Evolutionary conservation across 2,113 vertebrate genomes (phyloP).

Genomic region (Colaptes auratus): DNA sequence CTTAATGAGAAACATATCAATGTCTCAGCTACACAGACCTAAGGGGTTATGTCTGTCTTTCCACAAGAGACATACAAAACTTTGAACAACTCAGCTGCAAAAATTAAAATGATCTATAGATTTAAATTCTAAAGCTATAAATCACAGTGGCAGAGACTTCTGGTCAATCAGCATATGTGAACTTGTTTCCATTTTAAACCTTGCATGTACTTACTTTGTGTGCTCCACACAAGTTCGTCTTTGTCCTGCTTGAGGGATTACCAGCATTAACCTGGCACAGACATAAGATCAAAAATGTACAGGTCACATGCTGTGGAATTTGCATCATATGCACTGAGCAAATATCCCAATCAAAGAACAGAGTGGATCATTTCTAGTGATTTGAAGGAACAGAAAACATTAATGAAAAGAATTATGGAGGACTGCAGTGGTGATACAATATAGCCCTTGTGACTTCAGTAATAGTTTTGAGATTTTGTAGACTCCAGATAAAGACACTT

Average conservation of each 20-base stretch:
- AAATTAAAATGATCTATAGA: conserved; percentile 27
- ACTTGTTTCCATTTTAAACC: not conserved
- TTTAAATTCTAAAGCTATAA: not conserved
- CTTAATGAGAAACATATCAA: conserved; percentile 15
- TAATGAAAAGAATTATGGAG: not conserved
- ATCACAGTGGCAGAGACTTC: not conserved
- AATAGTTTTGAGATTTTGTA: not conserved
- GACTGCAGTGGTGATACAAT: not conserved
- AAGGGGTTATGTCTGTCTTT: not conserved
- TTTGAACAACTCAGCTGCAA: not conserved
- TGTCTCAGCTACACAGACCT: not conserved
- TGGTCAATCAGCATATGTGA: conserved; percentile 13
- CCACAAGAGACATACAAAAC: not conserved
- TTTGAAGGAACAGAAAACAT: not conserved
- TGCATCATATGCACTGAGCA: not conserved
- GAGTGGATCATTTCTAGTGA: not conserved
- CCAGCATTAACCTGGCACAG: not conserved
- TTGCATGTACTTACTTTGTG: not conserved
- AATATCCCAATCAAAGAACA: not conserved
- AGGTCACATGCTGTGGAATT: not conserved
- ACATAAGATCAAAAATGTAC: not conserved
- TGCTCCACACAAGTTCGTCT: not conserved
- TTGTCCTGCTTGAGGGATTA: not conserved
- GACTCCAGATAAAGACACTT: not conserved
- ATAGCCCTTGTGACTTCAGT: not conserved